Evolutionary conservation across 2,888 invertebrate genomes (phyloP), one percentile per base, ranked within the genome.

Genomic region (Nomada fucata): DNA sequence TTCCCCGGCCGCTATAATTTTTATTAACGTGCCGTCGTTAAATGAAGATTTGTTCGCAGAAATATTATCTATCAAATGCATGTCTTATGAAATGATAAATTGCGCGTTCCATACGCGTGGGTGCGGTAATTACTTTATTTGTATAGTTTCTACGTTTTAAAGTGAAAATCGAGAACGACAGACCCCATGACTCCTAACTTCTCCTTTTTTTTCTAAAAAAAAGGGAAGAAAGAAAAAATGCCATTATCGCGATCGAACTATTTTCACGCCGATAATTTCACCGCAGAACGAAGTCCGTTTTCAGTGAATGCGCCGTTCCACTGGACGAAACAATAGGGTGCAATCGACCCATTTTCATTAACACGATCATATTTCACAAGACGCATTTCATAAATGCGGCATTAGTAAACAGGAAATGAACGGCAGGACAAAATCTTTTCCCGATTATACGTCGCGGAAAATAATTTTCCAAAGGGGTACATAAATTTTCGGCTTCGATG

Each of bases 301-400:
- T 55, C 72, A 47, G 29, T 78, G 78, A 78, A 80, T 80, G 80
- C 78, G 1, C 67, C 79, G 77, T 79, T 67, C 71, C 61, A 47
- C n/a, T 72, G 80, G 57, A 52, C 78, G 80, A 80, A 80, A 80
- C 80, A 80, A 80, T 80, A 52, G 80, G 63, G 65, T 20, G 78
- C 80, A 72, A 80, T 80, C 80, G 80, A 80, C 80, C 80, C 72
- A 80, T 80, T 80, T 80, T 78, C 78, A 80, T 80, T 80, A 80
- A 80, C 80, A 72, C 80, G 80, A 78, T 80, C 80, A 59, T 80
- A 80, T 80, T 80, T 79, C 78, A 79, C 75, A 75, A 75, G 75
- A 78, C 63, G 78, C 52, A 63, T 76, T 76, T 72, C 80, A 67
- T 72, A 72, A 78, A 80, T 52, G 78, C 80, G 47, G 80, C 67